These are phyloP conservation scores for Serrognathus titanus DNA, from an alignment of 2,888 invertebrate genomes.

Conservation along the genomic window DNA sequence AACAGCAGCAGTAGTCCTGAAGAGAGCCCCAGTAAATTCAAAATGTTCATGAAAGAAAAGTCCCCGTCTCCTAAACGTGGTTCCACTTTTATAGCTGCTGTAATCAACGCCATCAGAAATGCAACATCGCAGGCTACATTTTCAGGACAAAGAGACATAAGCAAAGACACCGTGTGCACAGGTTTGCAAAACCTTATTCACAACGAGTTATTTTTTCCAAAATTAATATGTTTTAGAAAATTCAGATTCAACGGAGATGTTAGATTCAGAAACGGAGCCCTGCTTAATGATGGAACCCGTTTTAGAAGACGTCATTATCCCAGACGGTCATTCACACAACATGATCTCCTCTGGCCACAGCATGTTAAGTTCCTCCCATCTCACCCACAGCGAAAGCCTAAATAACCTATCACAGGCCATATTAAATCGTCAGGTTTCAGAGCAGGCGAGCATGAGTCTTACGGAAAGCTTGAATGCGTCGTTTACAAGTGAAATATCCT, in stretches of 20 bases:
- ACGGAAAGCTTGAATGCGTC: conserved; percentile 47
- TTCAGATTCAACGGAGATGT: conserved; percentile 64
- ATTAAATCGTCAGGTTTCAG: conserved; percentile 59
- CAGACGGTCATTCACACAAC: conserved; percentile 65
- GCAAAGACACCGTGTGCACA: conserved; percentile 39
- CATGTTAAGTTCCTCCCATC: conserved; percentile 44
- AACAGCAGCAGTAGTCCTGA: conserved; percentile 70
- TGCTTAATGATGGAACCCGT: conserved; percentile 79
- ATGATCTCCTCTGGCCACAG: conserved; percentile 63
- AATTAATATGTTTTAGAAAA: conserved; percentile 52
- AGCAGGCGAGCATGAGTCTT: conserved; percentile 36
- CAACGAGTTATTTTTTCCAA: background rate
- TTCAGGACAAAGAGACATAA: conserved; percentile 37
- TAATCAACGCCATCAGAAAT: conserved; percentile 68
- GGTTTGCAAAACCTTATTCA: conserved; percentile 21
- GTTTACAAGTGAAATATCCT: conserved; percentile 37
- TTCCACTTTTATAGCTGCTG: conserved; percentile 67
- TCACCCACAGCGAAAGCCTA: conserved; percentile 60
- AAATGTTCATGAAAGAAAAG: conserved; percentile 36
- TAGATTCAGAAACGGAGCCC: conserved; percentile 81
- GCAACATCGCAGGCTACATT: conserved; percentile 45
- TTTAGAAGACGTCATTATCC: conserved; percentile 61
- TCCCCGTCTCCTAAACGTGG: conserved; percentile 61
- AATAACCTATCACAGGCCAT: conserved; percentile 77
- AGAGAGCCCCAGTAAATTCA: conserved; percentile 58